Percentiles rank a stretch among this genome's conserved stretches.
Conservation (phyloP, 2,797 vertebrate genomes). For the Acanthurus tractus region DNA sequence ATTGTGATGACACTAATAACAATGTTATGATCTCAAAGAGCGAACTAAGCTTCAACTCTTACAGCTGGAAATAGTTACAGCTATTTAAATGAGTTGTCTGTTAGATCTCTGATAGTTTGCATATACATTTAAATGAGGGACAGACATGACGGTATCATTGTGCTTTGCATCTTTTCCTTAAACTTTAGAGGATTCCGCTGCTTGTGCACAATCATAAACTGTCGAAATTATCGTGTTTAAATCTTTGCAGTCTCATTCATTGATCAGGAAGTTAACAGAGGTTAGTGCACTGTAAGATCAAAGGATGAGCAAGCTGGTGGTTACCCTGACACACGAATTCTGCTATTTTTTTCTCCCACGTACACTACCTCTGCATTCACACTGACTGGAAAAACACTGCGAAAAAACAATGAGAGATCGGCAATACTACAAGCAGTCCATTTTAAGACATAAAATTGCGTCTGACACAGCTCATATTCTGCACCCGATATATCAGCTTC, state of each 20-base stretch:
- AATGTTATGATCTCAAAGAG: constrained; percentile 12
- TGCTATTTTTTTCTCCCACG: too few relatives aligned
- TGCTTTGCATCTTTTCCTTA: constrained; percentile 52
- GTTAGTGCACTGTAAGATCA: too few relatives aligned
- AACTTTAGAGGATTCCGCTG: constrained; percentile 20
- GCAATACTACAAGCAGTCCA: background rate
- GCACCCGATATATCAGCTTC: constrained; percentile 44
- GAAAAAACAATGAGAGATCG: background rate
- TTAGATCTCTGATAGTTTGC: constrained; percentile 42
- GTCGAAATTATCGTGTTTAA: background rate
- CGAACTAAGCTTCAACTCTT: background rate
- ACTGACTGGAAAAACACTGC: background rate
- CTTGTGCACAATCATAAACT: background rate
- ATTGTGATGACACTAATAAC: constrained; percentile 9
- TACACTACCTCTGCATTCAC: background rate
- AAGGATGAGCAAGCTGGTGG: too few relatives aligned
- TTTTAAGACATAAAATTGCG: constrained; percentile 29
- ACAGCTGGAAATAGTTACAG: constrained; percentile 12
- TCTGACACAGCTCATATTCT: constrained; percentile 36
- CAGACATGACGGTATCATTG: constrained; percentile 33
- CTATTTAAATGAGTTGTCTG: constrained; percentile 25
- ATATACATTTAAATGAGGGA: constrained; percentile 61
- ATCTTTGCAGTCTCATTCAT: background rate
- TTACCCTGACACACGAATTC: too few relatives aligned
- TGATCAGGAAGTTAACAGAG: background rate